phyloP scores from a whole-genome alignment of 2,113 vertebrate genomes.

The Capreolus pygargus region DNA sequence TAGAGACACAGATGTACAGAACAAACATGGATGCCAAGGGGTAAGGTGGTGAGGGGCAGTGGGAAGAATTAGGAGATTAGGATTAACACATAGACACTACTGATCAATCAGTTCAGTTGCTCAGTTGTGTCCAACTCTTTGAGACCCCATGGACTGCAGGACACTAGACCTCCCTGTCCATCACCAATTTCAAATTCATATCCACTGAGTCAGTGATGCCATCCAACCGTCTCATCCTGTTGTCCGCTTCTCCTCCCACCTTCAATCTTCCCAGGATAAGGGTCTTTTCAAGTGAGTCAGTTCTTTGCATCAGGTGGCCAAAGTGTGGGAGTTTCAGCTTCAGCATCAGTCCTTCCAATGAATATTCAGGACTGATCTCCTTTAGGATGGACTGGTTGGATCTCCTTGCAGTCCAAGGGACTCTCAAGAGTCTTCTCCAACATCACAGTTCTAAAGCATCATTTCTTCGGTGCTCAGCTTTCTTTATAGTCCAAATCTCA shows the following conservation, averaged over 20 bases:
- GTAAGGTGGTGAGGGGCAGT: background rate
- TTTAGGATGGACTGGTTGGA: background rate
- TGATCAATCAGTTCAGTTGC: background rate
- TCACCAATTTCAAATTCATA: background rate
- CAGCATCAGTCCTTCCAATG: background rate
- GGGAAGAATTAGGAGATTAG: background rate
- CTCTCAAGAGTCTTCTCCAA: background rate
- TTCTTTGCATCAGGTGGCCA: background rate
- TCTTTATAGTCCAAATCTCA: background rate
- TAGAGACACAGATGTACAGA: background rate
- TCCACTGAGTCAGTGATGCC: background rate
- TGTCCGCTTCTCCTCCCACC: background rate
- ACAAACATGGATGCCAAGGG: background rate
- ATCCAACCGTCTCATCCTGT: background rate
- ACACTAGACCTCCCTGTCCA: accelerated
- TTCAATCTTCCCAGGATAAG: background rate
- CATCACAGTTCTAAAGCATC: background rate
- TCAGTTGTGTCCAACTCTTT: background rate
- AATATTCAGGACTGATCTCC: background rate
- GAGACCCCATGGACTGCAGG: background rate
- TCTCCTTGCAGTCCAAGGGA: background rate
- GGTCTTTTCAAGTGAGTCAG: background rate
- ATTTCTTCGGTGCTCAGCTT: accelerated
- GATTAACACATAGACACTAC: background rate
- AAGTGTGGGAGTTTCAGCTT: background rate